Evolutionary conservation across 2,797 vertebrate species (phyloP).

Genomic region (Falco peregrinus): DNA sequence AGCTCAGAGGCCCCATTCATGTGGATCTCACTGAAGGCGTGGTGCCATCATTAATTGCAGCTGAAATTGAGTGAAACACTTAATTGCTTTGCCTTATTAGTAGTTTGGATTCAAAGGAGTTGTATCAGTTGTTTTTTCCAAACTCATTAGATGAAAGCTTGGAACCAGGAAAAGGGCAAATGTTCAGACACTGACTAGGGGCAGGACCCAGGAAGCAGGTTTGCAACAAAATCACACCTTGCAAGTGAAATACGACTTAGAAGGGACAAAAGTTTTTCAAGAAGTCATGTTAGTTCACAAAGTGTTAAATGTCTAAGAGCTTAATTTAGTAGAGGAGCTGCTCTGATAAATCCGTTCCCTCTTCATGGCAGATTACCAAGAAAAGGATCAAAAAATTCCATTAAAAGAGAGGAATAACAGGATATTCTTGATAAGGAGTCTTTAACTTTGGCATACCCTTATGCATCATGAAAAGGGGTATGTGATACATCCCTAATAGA

Average conservation of each 20-base stretch:
- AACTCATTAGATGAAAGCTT: neutral
- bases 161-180: neutral
- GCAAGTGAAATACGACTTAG: neutral
- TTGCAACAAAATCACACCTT: neutral
- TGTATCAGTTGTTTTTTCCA: neutral
- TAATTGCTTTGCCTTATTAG: neutral
- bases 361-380: neutral
- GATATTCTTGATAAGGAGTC: neutral
- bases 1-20: neutral
- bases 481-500: neutral
- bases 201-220: neutral
- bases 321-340: neutral
- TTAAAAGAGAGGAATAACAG: neutral
- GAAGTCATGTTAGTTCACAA: neutral
- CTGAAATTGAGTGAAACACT: constrained; percentile 19
- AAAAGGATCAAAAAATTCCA: neutral
- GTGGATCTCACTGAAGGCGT: neutral
- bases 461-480: neutral
- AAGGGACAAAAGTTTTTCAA: neutral
- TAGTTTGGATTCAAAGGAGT: neutral
- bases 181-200: neutral
- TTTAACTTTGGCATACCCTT: neutral
- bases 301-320: neutral
- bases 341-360: neutral
- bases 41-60: neutral